Conservation (phyloP, 2,888 invertebrate species). For the Dione vanillae region DNA sequence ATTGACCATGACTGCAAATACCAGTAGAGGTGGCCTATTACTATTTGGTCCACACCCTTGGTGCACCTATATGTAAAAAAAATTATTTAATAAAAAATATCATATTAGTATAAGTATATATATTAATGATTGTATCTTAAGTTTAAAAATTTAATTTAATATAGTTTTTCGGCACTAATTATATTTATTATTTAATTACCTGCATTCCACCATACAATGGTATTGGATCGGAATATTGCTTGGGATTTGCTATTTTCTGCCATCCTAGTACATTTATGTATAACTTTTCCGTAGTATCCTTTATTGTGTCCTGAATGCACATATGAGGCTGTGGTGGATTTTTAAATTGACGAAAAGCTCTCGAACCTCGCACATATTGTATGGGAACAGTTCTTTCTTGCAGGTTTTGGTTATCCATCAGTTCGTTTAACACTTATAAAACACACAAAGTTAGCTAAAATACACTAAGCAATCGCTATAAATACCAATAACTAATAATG, state of each 20-base stretch:
- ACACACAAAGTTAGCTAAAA: slow-evolving; percentile 38
- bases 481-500: slow-evolving; percentile 64
- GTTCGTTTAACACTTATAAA: slow-evolving; percentile 52
- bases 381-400: slow-evolving; percentile 78
- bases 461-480: slow-evolving; percentile 62
- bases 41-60: slow-evolving; percentile 85
- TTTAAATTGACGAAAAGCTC: slow-evolving; percentile 87
- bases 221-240: slow-evolving; percentile 86
- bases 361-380: slow-evolving; percentile 83
- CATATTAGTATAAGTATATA: background rate
- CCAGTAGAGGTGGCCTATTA: slow-evolving; percentile 83
- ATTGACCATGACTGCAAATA: slow-evolving; percentile 90
- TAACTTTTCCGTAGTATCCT: slow-evolving; percentile 83
- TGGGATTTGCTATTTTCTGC: slow-evolving; percentile 88
- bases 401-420: slow-evolving; percentile 76
- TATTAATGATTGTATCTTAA: background rate
- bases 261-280: slow-evolving; percentile 89
- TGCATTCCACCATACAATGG: slow-evolving; percentile 90
- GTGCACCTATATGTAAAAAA: slow-evolving; percentile 71
- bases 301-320: slow-evolving; percentile 87
- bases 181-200: slow-evolving; percentile 61
- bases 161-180: slow-evolving; percentile 10
- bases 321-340: slow-evolving; percentile 91
- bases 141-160: background rate
- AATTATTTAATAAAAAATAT: slow-evolving; percentile 19